Evolutionary conservation across 2,797 vertebrate species (phyloP).

Genomic region (Mus minutoides): DNA sequence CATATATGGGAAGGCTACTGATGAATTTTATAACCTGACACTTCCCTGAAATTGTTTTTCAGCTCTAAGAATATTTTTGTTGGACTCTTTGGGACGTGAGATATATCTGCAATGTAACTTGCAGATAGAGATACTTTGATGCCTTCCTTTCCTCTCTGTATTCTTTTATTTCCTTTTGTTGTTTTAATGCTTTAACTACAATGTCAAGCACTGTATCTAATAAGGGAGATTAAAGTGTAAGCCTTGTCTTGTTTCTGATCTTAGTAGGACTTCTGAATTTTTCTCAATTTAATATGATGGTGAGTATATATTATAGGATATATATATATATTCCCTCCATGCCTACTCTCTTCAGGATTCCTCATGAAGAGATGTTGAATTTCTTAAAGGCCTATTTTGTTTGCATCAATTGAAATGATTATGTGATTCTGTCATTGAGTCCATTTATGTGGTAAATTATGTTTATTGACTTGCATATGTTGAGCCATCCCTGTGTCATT

Average conservation of each 20-base stretch:
- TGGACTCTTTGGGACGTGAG: not conserved
- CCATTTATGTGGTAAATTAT: not conserved
- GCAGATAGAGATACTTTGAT: not conserved
- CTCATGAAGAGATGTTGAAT: not conserved
- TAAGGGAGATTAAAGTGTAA: not conserved
- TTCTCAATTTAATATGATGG: not conserved
- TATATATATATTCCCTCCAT: not conserved
- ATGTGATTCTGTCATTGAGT: not conserved
- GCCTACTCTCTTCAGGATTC: not conserved
- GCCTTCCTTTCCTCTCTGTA: not conserved
- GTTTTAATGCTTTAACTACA: not conserved
- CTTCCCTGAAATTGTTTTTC: not conserved
- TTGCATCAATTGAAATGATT: not conserved
- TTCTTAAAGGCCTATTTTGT: not conserved
- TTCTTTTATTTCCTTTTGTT: not conserved
- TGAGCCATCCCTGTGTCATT: not conserved
- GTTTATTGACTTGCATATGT: not conserved
- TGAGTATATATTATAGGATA: not conserved
- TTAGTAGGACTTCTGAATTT: not conserved
- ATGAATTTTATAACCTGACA: not conserved
- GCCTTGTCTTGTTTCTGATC: not conserved
- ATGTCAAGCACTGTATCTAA: not conserved
- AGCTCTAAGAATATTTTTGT: not conserved
- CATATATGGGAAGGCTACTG: not conserved
- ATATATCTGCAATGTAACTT: not conserved